Evolutionary conservation across 2,888 invertebrate species (phyloP), one percentile per base, ranked within the genome.

Genomic region (Drosophila formosana): DNA sequence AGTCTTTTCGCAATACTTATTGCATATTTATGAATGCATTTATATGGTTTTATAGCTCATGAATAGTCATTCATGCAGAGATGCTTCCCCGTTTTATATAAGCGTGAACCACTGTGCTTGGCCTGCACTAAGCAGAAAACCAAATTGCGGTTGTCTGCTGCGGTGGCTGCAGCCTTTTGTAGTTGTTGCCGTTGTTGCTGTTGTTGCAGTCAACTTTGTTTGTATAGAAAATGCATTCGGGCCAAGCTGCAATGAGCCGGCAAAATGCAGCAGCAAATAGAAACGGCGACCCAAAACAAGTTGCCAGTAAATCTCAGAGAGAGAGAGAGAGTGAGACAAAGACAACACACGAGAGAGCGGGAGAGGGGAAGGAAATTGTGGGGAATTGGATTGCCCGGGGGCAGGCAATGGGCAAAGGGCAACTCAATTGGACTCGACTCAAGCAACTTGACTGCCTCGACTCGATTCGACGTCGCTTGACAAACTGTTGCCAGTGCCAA

Each of bases 231-330:
- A 83, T 88, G 82, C 83, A 88, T 80, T 86, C 80, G 73, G 80
- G 83, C 81, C 85, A 87, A 84, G 78, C 74, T 87, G 81, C 83
- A 86, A 88, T 88, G 82, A 86, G 81, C 88, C 86, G 86, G 86
- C 86, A 88, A 86, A 84, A 82, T 80, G 79, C 86, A 73, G 77
- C 79, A 80, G 79, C 83, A 72, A 77, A 64, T 75, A 75, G 68
- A 80, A 77, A 70, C 64, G 65, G 66, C 56, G 69, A 58, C 41
- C 63, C 49, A 79, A 80, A 71, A 80, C 82, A 78, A 78, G 82
- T 76, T 82, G 73, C 66, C 76, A 55, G 51, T 61, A 58, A 72
- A 64, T 49, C 57, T 46, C 43, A 37, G 32, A 55, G 28, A 55
- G 23, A 55, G 28, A 55, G 23, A 51, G 30, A 47, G 46, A 30